phyloP scores from a whole-genome alignment of 2,797 vertebrate species.

The Enteromius unitaeniatus region DNA sequence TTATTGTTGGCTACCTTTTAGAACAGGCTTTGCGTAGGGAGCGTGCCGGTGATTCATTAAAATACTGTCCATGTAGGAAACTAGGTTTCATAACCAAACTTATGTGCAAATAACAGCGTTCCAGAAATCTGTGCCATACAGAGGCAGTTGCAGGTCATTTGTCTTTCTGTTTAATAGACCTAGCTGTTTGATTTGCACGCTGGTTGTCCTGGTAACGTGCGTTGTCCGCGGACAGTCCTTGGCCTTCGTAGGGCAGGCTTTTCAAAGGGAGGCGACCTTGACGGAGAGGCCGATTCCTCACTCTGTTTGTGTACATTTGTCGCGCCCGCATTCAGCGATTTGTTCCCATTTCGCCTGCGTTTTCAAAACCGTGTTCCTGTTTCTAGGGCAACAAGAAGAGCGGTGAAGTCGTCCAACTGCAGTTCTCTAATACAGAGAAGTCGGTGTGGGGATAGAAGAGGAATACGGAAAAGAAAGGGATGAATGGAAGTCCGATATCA shows the following conservation, averaged over 20 bases:
- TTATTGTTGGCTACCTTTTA: constrained; percentile 5
- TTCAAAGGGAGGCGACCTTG: constrained; percentile 58
- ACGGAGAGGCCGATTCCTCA: constrained; percentile 39
- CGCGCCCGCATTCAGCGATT: constrained; percentile 46
- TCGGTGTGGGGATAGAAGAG: constrained; percentile 80
- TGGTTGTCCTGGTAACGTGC: constrained; percentile 56
- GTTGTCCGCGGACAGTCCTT: constrained; percentile 51
- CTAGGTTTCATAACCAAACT: background rate
- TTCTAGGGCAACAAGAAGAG: constrained; percentile 87
- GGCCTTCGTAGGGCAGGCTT: constrained; percentile 52
- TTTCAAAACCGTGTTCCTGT: constrained; percentile 63
- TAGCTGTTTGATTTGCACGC: constrained; percentile 43
- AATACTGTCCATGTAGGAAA: background rate
- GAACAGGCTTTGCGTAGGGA: background rate
- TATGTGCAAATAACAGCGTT: background rate
- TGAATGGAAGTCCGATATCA: constrained; percentile 32
- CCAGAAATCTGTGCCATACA: background rate
- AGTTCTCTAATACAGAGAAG: constrained; percentile 84
- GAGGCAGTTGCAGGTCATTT: constrained; percentile 44
- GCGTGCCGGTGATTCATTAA: background rate
- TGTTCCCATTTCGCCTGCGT: constrained; percentile 51
- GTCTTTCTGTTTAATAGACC: constrained; percentile 45
- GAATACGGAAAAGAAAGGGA: constrained; percentile 27
- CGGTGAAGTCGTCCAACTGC: constrained; percentile 94
- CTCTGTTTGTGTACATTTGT: constrained; percentile 51